These are phyloP conservation scores for Epinotia bilunana DNA, from an alignment of 2,888 invertebrate genomes.

Conservation along the genomic window DNA sequence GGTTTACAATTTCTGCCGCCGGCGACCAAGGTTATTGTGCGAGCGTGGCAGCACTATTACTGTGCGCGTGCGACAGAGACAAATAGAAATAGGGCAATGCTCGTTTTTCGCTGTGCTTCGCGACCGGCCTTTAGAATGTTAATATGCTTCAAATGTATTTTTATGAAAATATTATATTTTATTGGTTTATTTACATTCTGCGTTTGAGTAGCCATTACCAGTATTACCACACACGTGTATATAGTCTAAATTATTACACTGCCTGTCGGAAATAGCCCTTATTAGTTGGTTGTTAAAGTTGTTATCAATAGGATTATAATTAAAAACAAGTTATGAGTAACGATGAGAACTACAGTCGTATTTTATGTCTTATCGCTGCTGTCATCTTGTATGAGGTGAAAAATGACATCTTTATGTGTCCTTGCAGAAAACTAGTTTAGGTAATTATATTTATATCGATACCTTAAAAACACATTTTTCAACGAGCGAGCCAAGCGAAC, in stretches of 20 bases:
- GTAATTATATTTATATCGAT: background rate
- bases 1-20: too few relatives aligned
- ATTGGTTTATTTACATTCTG: slow-evolving; percentile 39
- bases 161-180: slow-evolving; percentile 34
- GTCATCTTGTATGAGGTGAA: slow-evolving; percentile 1
- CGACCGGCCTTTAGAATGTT: too few relatives aligned
- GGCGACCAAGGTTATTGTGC: too few relatives aligned
- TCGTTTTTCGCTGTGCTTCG: too few relatives aligned
- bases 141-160: slow-evolving; percentile 31
- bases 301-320: slow-evolving; percentile 4
- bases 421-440: background rate
- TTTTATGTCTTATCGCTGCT: slow-evolving; percentile 18
- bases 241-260: slow-evolving; percentile 6
- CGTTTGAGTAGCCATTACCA: slow-evolving; percentile 5
- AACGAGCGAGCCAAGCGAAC: too few relatives aligned
- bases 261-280: slow-evolving; percentile 1
- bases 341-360: background rate
- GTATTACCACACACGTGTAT: slow-evolving; percentile 5
- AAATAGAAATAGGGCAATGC: too few relatives aligned
- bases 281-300: background rate
- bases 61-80: too few relatives aligned
- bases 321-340: slow-evolving; percentile 1
- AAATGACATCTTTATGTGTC: slow-evolving; percentile 1
- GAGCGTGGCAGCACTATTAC: too few relatives aligned
- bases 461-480: too few relatives aligned